Conservation (phyloP, 2,113 vertebrate genomes). For the Neopipo cinnamomea region DNA sequence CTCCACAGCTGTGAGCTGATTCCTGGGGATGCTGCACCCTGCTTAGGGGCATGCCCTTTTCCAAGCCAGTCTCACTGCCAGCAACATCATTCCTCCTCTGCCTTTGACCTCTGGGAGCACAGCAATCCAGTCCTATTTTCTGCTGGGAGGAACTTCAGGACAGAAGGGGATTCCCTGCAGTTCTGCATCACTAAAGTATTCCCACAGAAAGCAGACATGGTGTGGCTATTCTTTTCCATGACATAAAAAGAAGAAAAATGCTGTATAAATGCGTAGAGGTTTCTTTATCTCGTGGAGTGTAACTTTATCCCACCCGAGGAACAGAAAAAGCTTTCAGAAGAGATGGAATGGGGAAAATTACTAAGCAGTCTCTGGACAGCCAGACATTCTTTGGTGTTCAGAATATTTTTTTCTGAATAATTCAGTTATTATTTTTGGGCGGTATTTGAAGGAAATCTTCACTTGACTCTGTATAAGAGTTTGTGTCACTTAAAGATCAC, state of each 20-base stretch:
- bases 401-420: neutral
- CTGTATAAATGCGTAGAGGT: neutral
- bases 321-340: slow-evolving; percentile 17
- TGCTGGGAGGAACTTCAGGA: neutral
- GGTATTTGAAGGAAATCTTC: neutral
- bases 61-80: neutral
- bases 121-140: neutral
- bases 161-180: slow-evolving; percentile 14
- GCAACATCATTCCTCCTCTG: neutral
- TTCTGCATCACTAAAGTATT: neutral
- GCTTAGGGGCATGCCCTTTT: neutral
- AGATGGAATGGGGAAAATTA: neutral
- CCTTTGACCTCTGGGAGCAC: neutral
- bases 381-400: neutral
- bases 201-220: neutral
- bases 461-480: neutral
- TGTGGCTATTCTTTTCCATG: neutral
- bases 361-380: neutral
- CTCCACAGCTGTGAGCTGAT: neutral
- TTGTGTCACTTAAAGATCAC: neutral
- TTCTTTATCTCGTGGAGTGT: neutral
- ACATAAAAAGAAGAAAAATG: slow-evolving; percentile 26
- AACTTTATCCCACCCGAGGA: neutral
- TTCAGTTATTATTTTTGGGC: neutral
- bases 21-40: neutral